Percentiles rank a stretch among this genome's conserved stretches.
phyloP scores from a whole-genome alignment of 2,888 invertebrate genomes.

The Fragum fragum region DNA sequence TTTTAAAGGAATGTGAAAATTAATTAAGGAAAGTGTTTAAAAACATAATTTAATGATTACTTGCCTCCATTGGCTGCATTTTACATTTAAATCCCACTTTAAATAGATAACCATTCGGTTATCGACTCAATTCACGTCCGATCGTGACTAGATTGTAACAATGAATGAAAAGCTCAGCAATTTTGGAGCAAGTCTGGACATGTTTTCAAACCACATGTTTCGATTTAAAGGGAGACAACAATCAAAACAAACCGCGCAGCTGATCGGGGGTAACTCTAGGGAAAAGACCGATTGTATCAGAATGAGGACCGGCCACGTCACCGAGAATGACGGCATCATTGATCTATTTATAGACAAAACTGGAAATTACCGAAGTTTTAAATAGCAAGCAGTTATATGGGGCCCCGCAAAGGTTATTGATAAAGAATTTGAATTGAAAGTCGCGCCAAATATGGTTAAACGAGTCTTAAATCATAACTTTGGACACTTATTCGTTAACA shows the following conservation, averaged over 20 bases:
- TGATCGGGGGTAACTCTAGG: conserved; percentile 18
- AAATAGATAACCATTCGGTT: conserved; percentile 6
- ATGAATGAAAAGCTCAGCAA: conserved; percentile 65
- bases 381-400: not conserved
- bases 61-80: conserved; percentile 46
- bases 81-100: conserved; percentile 43
- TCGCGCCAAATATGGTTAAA: no score
- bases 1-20: not conserved
- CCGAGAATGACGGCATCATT: conserved; percentile 43
- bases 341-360: conserved; percentile 39
- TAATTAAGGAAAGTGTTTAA: not conserved
- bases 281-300: conserved; percentile 40
- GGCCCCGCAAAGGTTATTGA: not conserved
- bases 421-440: not conserved
- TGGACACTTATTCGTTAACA: no score
- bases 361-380: conserved; percentile 49
- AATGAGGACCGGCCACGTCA: conserved; percentile 56
- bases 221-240: conserved; percentile 50
- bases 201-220: conserved; percentile 63
- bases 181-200: conserved; percentile 59
- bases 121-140: conserved; percentile 4
- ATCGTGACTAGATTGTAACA: conserved; percentile 11
- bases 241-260: conserved; percentile 52
- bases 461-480: no score
- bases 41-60: not conserved